Percentiles rank a stretch among this genome's conserved stretches.
phyloP scores from a whole-genome alignment of 2,888 invertebrate species.

The Polyploca ridens region DNA sequence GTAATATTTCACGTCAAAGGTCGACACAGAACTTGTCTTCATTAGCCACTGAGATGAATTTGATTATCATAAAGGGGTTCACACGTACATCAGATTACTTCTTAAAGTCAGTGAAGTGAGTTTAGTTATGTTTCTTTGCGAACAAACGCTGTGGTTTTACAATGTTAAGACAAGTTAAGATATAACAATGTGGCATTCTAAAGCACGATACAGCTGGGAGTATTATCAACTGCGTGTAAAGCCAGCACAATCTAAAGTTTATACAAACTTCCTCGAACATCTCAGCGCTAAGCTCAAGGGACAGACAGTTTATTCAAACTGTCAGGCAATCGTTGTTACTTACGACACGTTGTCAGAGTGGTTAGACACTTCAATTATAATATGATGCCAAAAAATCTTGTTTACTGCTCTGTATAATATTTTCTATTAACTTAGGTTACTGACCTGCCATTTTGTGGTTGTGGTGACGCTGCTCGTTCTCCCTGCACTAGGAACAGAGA shows the following conservation, averaged over 20 bases:
- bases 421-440: conserved; percentile 22
- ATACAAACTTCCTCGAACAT: conserved; percentile 8
- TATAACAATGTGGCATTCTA: conserved; percentile 8
- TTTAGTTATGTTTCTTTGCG: background rate
- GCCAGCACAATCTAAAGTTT: conserved; percentile 13
- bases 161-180: conserved; percentile 1
- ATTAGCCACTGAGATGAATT: background rate
- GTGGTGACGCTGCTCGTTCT: conserved; percentile 70
- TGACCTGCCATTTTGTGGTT: conserved; percentile 79
- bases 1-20: background rate
- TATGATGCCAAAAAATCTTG: conserved; percentile 6
- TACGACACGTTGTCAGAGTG: conserved; percentile 12
- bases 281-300: conserved; percentile 9
- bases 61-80: background rate
- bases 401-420: conserved; percentile 6
- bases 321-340: conserved; percentile 22
- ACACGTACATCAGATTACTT: background rate
- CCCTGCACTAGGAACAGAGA: conserved; percentile 95
- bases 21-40: background rate
- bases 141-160: background rate
- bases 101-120: background rate
- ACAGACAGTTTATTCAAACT: conserved; percentile 25
- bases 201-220: conserved; percentile 12
- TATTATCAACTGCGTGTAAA: conserved; percentile 13
- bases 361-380: conserved; percentile 12